Conservation (phyloP, 2,113 vertebrate species). For the Sterrhoptilus dennistouni region DNA sequence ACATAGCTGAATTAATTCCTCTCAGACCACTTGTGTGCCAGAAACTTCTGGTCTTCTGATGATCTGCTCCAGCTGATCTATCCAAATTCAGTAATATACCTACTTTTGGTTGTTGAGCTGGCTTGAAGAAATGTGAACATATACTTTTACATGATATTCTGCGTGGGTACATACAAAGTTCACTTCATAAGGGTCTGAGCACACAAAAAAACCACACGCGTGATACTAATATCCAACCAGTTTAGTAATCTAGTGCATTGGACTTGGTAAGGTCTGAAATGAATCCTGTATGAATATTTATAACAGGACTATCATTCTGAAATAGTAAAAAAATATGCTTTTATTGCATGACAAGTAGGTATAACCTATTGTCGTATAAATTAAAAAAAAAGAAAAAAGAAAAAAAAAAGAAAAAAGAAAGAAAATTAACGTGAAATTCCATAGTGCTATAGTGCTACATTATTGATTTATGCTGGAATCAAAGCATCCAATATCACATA, state of each 20-base stretch:
- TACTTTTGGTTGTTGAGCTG: background rate
- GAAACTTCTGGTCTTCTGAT: background rate
- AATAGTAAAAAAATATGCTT: background rate
- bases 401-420: background rate
- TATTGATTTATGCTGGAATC: background rate
- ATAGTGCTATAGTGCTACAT: background rate
- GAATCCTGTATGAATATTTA: background rate
- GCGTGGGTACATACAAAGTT: background rate
- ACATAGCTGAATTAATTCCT: background rate
- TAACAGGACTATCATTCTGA: background rate
- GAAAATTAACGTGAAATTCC: background rate
- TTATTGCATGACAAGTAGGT: background rate
- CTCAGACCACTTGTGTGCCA: background rate
- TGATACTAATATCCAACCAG: background rate
- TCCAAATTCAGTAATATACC: background rate
- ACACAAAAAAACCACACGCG: background rate
- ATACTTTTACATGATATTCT: background rate
- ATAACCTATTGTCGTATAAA: background rate
- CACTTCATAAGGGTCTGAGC: background rate
- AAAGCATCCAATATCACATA: background rate
- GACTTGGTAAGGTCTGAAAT: background rate
- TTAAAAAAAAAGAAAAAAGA: background rate
- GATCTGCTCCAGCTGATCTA: background rate
- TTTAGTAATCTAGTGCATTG: background rate
- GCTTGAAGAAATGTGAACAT: background rate